These are phyloP conservation scores for Pedionomus torquatus DNA, from an alignment of 2,113 vertebrate species.

Conservation along the genomic window DNA sequence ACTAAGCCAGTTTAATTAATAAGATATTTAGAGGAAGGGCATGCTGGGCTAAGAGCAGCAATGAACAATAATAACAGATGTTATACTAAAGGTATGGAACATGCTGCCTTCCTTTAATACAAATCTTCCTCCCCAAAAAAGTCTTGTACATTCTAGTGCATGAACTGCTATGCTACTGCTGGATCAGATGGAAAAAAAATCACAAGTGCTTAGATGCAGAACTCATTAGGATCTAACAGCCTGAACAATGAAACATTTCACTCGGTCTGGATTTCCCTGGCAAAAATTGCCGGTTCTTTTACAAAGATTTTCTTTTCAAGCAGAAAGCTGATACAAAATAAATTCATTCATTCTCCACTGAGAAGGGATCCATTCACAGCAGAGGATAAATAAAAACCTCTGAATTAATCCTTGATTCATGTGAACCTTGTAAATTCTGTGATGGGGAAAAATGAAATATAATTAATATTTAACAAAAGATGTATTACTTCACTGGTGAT, in stretches of 20 bases:
- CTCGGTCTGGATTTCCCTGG: not conserved
- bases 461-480: constrained; percentile 56
- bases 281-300: not conserved
- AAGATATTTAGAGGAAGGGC: constrained; percentile 55
- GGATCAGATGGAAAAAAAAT: not conserved
- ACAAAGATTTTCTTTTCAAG: constrained; percentile 13
- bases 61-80: constrained; percentile 52
- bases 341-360: constrained; percentile 12
- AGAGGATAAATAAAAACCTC: constrained; percentile 20
- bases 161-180: not conserved
- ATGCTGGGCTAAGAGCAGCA: constrained; percentile 24
- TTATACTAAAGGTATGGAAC: not conserved
- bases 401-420: constrained; percentile 20
- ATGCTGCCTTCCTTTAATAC: not conserved
- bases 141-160: not conserved
- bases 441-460: constrained; percentile 21
- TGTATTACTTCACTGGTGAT: not conserved
- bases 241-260: not conserved
- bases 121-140: constrained; percentile 18
- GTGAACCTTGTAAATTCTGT: constrained; percentile 2
- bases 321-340: constrained; percentile 20
- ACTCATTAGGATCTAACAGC: not conserved
- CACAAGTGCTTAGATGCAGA: not conserved
- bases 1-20: constrained; percentile 62
- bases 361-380: constrained; percentile 25